Evolutionary conservation across 1,140 invertebrate species (phyloP).

Genomic region (Palaemon carinicauda): DNA sequence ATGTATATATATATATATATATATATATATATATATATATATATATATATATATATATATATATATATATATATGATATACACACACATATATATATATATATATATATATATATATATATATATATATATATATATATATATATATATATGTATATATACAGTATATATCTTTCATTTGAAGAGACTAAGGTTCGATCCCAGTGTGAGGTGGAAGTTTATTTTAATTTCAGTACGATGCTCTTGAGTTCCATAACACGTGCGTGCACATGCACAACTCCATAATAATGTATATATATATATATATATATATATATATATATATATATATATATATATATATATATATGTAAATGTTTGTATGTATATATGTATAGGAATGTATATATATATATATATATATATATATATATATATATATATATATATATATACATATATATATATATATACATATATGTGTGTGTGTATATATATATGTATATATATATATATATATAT

Average conservation of each 20-base stretch:
- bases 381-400: no score
- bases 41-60: not conserved
- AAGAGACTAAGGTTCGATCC: no score
- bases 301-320: not conserved
- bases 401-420: no score
- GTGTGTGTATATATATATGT: no score
- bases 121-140: not conserved
- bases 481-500: no score
- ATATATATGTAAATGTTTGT: not conserved
- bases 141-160: not conserved
- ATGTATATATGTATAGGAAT: no score
- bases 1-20: not conserved
- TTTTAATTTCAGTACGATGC: no score
- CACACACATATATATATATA: not conserved
- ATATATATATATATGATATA: not conserved
- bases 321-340: slow-evolving; percentile 2
- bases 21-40: not conserved
- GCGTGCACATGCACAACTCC: no score
- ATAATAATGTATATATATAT: not conserved
- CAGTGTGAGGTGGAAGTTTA: no score
- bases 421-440: no score
- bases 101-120: not conserved
- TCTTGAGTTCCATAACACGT: no score
- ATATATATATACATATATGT: no score
- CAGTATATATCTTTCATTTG: not conserved